These are phyloP conservation scores for Heliconius nattereri DNA, from an alignment of 1,140 invertebrate genomes.

Conservation along the genomic window DNA sequence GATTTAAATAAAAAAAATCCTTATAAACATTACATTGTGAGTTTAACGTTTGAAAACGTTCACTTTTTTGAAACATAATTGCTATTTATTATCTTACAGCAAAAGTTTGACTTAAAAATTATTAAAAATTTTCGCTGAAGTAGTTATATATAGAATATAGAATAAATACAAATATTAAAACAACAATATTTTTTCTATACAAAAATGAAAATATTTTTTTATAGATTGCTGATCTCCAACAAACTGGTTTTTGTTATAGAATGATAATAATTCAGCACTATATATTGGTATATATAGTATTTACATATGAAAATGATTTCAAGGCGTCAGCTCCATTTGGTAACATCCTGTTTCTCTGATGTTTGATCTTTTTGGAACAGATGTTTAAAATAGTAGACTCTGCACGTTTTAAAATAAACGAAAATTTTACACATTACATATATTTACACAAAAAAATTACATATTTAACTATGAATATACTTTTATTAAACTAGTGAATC, in stretches of 20 bases:
- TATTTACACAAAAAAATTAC: neutral
- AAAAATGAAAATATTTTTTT: neutral
- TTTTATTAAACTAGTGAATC: too few relatives aligned
- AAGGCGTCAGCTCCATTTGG: constrained; percentile 29
- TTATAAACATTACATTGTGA: too few relatives aligned
- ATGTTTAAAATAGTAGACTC: constrained; percentile 19
- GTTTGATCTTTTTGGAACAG: constrained; percentile 30
- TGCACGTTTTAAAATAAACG: neutral
- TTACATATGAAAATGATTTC: constrained; percentile 43
- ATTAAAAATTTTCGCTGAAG: too few relatives aligned
- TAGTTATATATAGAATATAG: neutral
- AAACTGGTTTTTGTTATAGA: constrained; percentile 36
- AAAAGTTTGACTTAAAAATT: too few relatives aligned
- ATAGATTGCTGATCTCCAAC: constrained; percentile 20
- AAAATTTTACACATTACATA: neutral
- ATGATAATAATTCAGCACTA: constrained; percentile 35
- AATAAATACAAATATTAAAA: neutral
- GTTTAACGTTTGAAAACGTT: too few relatives aligned
- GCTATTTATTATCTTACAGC: too few relatives aligned
- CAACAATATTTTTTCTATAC: too few relatives aligned
- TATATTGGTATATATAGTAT: constrained; percentile 22
- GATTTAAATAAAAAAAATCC: too few relatives aligned
- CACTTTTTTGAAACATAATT: too few relatives aligned
- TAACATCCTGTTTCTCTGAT: constrained; percentile 44
- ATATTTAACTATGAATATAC: too few relatives aligned